Conservation (phyloP, 2,113 vertebrate species). For the Sorex araneus region DNA sequence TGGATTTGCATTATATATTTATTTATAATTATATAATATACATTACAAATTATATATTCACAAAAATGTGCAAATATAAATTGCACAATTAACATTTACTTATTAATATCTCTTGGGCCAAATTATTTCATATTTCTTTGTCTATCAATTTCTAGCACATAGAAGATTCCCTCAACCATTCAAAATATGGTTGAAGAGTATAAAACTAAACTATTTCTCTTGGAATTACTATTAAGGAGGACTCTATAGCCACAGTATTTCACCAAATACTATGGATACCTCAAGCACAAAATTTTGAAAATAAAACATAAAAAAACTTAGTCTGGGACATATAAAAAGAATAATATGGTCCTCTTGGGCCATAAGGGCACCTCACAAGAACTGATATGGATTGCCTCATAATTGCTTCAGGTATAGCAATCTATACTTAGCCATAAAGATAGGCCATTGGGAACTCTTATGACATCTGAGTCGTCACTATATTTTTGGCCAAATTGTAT, state of each 20-base stretch:
- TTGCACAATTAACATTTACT: conserved; percentile 11
- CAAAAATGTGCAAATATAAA: too few relatives aligned
- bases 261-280: background rate
- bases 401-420: background rate
- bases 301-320: background rate
- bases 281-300: background rate
- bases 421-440: background rate
- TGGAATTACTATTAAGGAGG: background rate
- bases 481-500: background rate
- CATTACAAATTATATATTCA: too few relatives aligned
- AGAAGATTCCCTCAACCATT: background rate
- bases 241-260: background rate
- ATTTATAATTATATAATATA: background rate
- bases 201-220: background rate
- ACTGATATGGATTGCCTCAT: conserved; percentile 44
- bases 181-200: background rate
- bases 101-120: background rate
- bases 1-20: background rate
- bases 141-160: background rate
- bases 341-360: conserved; percentile 10
- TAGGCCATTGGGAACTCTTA: background rate
- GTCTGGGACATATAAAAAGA: background rate
- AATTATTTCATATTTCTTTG: conserved; percentile 14
- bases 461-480: background rate
- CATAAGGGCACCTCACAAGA: conserved; percentile 37